Evolutionary conservation across 2,113 vertebrate genomes (phyloP), one percentile per base, ranked within the genome.

Genomic region (Salvelinus alpinus): DNA sequence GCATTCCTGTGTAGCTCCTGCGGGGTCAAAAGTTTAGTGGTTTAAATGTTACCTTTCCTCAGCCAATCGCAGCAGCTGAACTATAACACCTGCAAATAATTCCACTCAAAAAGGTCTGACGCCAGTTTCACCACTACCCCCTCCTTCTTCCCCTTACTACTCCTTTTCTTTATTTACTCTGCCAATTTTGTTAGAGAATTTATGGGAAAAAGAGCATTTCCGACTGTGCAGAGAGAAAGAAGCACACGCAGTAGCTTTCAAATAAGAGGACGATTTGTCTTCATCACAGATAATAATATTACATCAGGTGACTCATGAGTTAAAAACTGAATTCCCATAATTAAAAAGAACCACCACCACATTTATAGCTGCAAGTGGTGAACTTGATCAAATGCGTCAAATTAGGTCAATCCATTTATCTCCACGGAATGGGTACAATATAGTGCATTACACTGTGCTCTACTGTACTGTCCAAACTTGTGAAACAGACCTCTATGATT

Each of bases 1-100:
- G 96, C 94, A 94, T 95, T 96, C 95, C 95, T 94, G 90, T 90
- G 91, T 89, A 92, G 94, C 93, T 94, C 94, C 93, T 91, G 90
- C 89, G 92, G 94, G 97, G 97, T 99, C 97, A 98, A 96, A 99
- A 98, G 97, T 99, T 99, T 96, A 99, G 92, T 97, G 97, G 95
- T 97, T 99, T 96, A 95, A 91, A 95, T 97, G 98, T 99, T 97
- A 98, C 96, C 97, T 96, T 95, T 95, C 86, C 90, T 89, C 92
- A 95, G 87, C 97, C 97, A 99, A 99, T 99, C 93, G 90, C 38
- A 59, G 90, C 84, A 75, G 69, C 90, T 93, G 93, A 95, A 92
- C 95, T 93, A 87, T 95, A 92, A 90, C 94, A 94, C 91, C 94
- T 64, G 89, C 92, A 88, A 94, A 90, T 91, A 93, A 94, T 91